Conservation (phyloP, 2,888 invertebrate species). For the Drosophila algonquin region DNA sequence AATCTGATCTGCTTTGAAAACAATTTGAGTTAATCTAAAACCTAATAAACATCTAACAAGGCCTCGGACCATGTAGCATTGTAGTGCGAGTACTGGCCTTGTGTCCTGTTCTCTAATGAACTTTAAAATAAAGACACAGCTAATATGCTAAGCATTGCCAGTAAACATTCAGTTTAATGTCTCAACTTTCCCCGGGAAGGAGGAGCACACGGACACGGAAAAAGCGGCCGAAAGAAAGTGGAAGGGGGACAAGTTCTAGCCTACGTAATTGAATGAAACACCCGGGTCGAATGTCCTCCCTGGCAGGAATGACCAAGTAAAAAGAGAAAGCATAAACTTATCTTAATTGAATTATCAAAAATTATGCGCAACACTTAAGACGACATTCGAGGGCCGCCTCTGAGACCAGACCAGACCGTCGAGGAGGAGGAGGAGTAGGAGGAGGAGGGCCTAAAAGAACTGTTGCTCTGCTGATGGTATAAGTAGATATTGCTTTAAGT, state of each 20-base stretch:
- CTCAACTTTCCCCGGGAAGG: conserved; percentile 37
- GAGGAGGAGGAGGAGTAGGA: no score
- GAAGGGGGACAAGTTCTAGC: conserved; percentile 8
- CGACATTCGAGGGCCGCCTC: conserved; percentile 26
- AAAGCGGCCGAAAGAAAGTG: background rate
- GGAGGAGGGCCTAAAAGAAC: conserved; percentile 11
- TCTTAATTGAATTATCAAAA: conserved; percentile 77
- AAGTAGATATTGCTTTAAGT: background rate
- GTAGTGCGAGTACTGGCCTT: background rate
- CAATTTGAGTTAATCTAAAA: conserved; percentile 16
- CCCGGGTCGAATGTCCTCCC: background rate
- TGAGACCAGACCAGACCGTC: no score
- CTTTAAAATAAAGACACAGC: conserved; percentile 39
- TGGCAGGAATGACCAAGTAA: conserved; percentile 33
- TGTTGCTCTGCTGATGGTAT: conserved; percentile 8
- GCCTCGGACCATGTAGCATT: background rate
- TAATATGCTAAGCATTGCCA: conserved; percentile 62
- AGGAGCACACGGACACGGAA: background rate
- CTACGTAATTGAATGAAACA: conserved; percentile 62
- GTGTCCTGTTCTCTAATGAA: background rate
- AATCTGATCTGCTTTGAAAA: conserved; percentile 7
- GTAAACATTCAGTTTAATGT: conserved; percentile 68
- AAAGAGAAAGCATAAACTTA: conserved; percentile 61
- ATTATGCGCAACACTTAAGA: conserved; percentile 72
- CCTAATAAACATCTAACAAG: conserved; percentile 1